These are phyloP conservation scores for Platyscapa corneri DNA, from an alignment of 1,140 invertebrate species.

Conservation along the genomic window DNA sequence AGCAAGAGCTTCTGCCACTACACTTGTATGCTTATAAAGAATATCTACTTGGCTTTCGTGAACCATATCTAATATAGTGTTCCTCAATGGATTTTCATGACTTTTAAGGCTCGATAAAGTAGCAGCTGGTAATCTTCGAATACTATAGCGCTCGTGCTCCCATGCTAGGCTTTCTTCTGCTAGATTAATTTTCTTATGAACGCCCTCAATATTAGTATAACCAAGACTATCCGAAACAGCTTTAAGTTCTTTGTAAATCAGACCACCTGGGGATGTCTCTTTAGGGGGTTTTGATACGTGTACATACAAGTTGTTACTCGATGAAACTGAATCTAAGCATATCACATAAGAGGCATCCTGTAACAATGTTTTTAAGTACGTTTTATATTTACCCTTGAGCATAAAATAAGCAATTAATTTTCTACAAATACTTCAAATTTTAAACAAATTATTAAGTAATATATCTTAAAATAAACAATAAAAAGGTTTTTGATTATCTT, in stretches of 20 bases:
- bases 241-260: conserved; percentile 83
- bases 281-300: conserved; percentile 98
- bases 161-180: conserved; percentile 93
- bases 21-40: conserved; percentile 82
- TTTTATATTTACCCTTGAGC: conserved; percentile 21
- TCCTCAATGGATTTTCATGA: conserved; percentile 77
- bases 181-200: conserved; percentile 99
- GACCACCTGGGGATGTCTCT: conserved; percentile 83
- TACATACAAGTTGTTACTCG: conserved; percentile 80
- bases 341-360: conserved; percentile 92
- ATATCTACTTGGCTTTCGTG: conserved; percentile 77
- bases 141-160: conserved; percentile 98
- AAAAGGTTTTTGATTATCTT: too few relatives aligned
- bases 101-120: conserved; percentile 89
- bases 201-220: conserved; percentile 81
- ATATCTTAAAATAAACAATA: too few relatives aligned
- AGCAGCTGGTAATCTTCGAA: conserved; percentile 91
- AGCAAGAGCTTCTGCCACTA: conserved; percentile 89
- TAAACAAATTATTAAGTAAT: too few relatives aligned
- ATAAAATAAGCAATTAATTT: too few relatives aligned
- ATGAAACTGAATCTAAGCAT: conserved; percentile 90
- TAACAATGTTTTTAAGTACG: not conserved
- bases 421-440: too few relatives aligned
- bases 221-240: conserved; percentile 74
- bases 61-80: conserved; percentile 79